phyloP scores from a whole-genome alignment of 53 echinoderm and acorn worm species.

The Zoroaster sp. region DNA sequence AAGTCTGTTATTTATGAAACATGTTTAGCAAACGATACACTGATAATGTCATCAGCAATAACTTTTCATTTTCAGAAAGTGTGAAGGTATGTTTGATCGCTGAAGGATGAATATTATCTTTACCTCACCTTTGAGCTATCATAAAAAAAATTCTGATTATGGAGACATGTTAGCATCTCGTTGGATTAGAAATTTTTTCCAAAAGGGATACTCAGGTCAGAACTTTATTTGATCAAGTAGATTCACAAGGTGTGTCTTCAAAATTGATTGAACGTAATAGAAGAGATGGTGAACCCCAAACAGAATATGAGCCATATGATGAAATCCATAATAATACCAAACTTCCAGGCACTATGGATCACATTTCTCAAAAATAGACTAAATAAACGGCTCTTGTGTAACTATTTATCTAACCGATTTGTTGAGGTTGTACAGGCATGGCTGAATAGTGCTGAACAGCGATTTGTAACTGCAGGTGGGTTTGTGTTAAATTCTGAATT shows the following conservation, averaged over 20 bases:
- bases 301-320: not conserved
- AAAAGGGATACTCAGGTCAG: not conserved
- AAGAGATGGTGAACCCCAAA: not conserved
- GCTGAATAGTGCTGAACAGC: not conserved
- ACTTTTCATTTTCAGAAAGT: not conserved
- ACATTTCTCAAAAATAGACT: constrained; percentile 41
- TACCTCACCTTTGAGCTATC: constrained; percentile 4
- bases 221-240: constrained; percentile 39
- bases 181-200: constrained; percentile 25
- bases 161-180: constrained; percentile 4
- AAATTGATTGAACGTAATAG: constrained; percentile 34
- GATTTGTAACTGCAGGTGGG: constrained; percentile 50
- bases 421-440: constrained; percentile 12
- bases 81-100: not conserved
- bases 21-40: constrained; percentile 26
- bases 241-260: constrained; percentile 18
- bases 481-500: not conserved
- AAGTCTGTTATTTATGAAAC: too few relatives aligned
- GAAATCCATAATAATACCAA: not conserved
- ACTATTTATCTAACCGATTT: constrained; percentile 42
- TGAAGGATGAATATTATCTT: constrained; percentile 63
- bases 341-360: constrained; percentile 4
- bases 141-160: constrained; percentile 32
- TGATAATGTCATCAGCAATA: not conserved
- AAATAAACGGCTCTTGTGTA: constrained; percentile 39